Base-by-base conservation (phyloP, 2,888 invertebrate species). In the Parnassius smintheus region DNA sequence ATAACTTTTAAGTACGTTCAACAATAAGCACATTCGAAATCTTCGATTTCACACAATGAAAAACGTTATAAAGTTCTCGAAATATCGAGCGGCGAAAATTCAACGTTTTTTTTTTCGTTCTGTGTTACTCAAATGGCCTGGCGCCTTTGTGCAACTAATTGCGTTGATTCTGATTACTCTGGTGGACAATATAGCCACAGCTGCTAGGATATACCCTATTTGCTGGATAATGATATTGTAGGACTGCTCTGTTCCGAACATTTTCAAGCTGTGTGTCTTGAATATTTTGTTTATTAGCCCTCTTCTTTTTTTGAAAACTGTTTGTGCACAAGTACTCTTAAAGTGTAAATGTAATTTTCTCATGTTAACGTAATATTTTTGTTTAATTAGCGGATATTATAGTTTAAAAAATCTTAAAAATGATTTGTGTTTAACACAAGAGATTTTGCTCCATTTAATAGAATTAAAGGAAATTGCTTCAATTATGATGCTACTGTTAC, bases 111-210 rank as follows among this genome's bases (percentile, higher is more conserved):
- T 51, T 52, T 61, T 56, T 51, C 50, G 56, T 51, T 56, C 61
- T 12, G 45, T 51, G 56, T 61, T 61, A 56, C 51, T 45, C 45
- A 60, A 60, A 60, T 54, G 54, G 51, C 45, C 56, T 51, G 61
- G 13, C 61, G 61, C 61, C 61, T 61, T 61, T 61, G 61, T 61
- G 45, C 56, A 52, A 56, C 45, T 61, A 61, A 61, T 61, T 61
- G 61, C 51, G 45, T 46, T 45, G 13, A 45, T 45, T 52, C 46
- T 59, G 66, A 61, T 59, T 66, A 45, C 50, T 46, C 45, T 35
- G 51, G 56, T 56, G 45, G 42, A 55, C 55, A 50, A 49, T 49
- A 50, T 18, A 50, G 59, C 53, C 60, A 42, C 60, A 50, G 41
- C 42, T 35, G 49, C 41, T 59, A 25, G 25, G 25, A 25, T 2